Evolutionary conservation across 2,113 vertebrate species (phyloP).

Genomic region (Apus apus): DNA sequence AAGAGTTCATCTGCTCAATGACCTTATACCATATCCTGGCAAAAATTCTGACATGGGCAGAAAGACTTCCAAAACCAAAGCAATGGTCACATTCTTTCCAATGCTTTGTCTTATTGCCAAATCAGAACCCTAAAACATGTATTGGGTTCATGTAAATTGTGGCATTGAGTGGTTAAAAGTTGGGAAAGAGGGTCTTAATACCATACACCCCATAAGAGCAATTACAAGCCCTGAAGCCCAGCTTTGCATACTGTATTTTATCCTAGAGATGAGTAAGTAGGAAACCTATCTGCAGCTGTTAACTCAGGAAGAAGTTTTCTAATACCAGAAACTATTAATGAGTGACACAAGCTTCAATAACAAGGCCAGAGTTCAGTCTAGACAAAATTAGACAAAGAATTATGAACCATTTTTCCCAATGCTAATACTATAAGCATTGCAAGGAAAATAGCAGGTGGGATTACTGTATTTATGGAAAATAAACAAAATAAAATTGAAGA

Average conservation of each 20-base stretch:
- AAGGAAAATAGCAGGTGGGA: not conserved
- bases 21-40: not conserved
- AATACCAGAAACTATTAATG: not conserved
- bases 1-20: not conserved
- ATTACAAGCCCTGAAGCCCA: not conserved
- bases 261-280: not conserved
- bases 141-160: not conserved
- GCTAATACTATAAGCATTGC: not conserved
- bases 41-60: not conserved
- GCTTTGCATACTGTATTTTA: not conserved
- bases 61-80: not conserved
- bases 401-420: not conserved
- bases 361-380: not conserved
- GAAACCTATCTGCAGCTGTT: not conserved
- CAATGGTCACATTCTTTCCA: not conserved
- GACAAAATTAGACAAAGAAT: not conserved
- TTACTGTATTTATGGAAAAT: not conserved
- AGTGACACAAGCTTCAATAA: not conserved
- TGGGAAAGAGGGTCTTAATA: not conserved
- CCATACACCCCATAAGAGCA: accelerated
- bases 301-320: not conserved
- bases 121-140: not conserved
- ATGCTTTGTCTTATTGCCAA: not conserved
- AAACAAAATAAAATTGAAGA: not conserved
- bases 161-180: not conserved